phyloP scores from a whole-genome alignment of 1,140 invertebrate genomes.

The Drosophila mauritiana region DNA sequence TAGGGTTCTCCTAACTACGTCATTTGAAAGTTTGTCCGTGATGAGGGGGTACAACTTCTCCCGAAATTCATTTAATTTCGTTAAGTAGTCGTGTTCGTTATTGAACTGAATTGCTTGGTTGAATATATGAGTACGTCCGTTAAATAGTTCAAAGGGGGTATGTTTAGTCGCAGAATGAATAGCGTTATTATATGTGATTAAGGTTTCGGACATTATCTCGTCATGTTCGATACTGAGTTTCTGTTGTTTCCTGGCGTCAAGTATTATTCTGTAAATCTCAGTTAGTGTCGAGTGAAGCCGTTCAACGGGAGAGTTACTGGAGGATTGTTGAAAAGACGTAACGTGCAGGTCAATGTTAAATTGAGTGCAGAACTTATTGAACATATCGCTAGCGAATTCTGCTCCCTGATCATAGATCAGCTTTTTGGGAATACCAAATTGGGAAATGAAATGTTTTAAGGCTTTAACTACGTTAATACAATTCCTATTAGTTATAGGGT shows the following conservation, averaged over 20 bases:
- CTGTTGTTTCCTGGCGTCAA: background rate
- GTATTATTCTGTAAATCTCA: background rate
- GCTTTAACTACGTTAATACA: background rate
- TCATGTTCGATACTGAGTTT: background rate
- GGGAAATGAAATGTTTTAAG: background rate
- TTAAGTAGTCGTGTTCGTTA: no score
- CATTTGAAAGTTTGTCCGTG: background rate
- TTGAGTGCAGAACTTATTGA: background rate
- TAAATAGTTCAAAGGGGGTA: slow-evolving; percentile 2
- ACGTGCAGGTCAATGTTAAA: background rate
- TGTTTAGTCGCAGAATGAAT: background rate
- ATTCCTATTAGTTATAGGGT: background rate
- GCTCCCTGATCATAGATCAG: slow-evolving; percentile 1
- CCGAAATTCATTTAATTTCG: background rate
- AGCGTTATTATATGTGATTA: slow-evolving; percentile 3
- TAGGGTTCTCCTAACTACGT: background rate
- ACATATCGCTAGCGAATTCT: background rate
- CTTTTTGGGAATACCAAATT: slow-evolving; percentile 2
- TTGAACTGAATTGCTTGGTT: background rate
- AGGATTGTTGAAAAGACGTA: slow-evolving; percentile 3
- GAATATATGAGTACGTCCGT: background rate
- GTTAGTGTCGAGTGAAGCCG: background rate
- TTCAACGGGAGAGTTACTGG: background rate
- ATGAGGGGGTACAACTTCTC: background rate
- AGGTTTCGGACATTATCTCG: background rate